Conservation (phyloP, 2,797 vertebrate genomes). For the Anguilla obscura region DNA sequence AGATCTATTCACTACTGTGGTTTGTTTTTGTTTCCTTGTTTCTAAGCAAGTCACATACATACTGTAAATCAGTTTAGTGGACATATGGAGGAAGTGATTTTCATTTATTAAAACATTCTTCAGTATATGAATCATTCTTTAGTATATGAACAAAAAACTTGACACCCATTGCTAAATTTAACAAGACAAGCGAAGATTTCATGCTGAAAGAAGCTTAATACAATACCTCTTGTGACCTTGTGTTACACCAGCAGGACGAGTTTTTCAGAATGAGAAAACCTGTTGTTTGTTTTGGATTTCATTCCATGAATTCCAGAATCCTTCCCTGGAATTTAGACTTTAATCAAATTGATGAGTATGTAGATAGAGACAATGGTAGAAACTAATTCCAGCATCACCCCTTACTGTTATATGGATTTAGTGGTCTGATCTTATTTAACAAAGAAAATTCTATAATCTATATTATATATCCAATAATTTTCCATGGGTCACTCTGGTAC, state of each 20-base stretch:
- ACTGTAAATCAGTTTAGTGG: neutral
- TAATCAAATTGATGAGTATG: neutral
- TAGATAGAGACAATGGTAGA: neutral
- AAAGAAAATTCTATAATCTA: too few relatives aligned
- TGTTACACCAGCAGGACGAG: neutral
- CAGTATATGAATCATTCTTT: neutral
- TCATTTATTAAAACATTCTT: neutral
- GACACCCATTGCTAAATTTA: neutral
- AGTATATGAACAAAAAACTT: neutral
- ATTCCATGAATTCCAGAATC: neutral
- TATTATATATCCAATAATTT: too few relatives aligned
- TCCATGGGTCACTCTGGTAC: neutral
- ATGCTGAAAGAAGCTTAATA: neutral
- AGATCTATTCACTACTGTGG: neutral
- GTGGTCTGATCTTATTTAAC: neutral
- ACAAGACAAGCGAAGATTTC: neutral
- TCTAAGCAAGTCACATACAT: neutral
- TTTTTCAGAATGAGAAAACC: constrained; percentile 21
- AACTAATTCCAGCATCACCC: neutral
- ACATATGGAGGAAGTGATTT: neutral
- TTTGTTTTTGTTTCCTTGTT: neutral
- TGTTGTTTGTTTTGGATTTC: constrained; percentile 30
- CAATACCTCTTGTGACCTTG: neutral
- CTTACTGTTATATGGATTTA: neutral
- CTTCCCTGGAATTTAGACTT: neutral